phyloP scores from a whole-genome alignment of 2,888 invertebrate genomes.

The Ennomos quercinarius region DNA sequence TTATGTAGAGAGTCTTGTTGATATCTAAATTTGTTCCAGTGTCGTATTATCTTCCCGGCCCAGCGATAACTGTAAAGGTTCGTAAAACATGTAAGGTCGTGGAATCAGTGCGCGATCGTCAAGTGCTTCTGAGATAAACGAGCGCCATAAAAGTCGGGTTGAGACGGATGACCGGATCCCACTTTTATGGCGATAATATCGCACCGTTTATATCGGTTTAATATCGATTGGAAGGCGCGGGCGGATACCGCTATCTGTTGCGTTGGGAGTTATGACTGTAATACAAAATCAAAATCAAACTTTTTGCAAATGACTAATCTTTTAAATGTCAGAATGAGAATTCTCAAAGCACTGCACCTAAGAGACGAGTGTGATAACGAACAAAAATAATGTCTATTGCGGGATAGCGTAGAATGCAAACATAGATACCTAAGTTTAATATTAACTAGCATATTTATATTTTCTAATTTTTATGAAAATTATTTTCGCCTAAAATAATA shows the following conservation, averaged over 20 bases:
- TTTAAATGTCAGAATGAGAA: no score
- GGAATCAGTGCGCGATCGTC: slow-evolving; percentile 31
- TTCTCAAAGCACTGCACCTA: no score
- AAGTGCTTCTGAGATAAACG: slow-evolving; percentile 55
- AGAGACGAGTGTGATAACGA: no score
- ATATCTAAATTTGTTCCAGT: neutral
- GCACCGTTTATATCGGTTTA: slow-evolving; percentile 32
- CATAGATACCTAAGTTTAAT: no score
- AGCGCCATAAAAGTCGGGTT: slow-evolving; percentile 48
- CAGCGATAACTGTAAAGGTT: slow-evolving; percentile 11
- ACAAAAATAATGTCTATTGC: no score
- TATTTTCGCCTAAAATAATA: no score
- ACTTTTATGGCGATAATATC: slow-evolving; percentile 59
- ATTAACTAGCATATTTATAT: no score
- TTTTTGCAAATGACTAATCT: no score
- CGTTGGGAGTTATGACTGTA: slow-evolving; percentile 37
- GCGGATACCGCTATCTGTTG: slow-evolving; percentile 38
- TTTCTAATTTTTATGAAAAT: no score
- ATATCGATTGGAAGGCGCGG: slow-evolving; percentile 25
- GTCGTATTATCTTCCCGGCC: neutral
- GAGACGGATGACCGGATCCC: slow-evolving; percentile 44
- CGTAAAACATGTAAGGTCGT: slow-evolving; percentile 36
- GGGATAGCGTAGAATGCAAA: no score
- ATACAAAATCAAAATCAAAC: neutral
- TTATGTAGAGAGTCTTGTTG: no score